Conservation (phyloP, 2,888 invertebrate species). For the Macrophya alboannulata region DNA sequence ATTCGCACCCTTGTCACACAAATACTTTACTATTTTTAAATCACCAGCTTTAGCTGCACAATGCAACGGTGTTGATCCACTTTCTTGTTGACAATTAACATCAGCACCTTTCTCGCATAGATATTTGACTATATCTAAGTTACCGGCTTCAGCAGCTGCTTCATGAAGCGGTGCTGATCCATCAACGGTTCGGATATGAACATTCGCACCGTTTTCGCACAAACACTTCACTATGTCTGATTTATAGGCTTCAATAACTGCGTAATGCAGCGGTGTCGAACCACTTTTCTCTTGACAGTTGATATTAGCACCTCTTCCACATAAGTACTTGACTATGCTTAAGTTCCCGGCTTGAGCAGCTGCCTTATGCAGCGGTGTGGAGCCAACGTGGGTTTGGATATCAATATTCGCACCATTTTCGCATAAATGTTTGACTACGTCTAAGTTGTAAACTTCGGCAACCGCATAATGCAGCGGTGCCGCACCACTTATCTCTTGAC, state of each 20-base stretch:
- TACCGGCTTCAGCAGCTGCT: background rate
- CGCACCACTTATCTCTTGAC: background rate
- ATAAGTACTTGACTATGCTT: constrained; percentile 85
- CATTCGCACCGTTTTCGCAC: background rate
- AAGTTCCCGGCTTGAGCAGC: constrained; percentile 82
- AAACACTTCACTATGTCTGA: constrained; percentile 81
- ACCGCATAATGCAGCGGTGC: constrained; percentile 83
- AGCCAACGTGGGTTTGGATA: background rate
- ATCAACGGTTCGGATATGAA: background rate
- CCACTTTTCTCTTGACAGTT: constrained; percentile 78
- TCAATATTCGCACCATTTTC: background rate
- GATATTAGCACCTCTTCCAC: constrained; percentile 87
- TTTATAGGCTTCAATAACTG: constrained; percentile 87
- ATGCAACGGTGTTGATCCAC: background rate
- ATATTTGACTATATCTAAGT: background rate
- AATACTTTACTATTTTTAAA: constrained; percentile 79
- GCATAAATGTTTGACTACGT: background rate
- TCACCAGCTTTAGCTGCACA: background rate
- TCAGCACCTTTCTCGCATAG: background rate
- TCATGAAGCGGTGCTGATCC: background rate
- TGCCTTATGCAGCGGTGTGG: background rate
- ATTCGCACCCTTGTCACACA: constrained; percentile 88
- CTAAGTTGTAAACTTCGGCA: background rate
- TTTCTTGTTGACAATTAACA: background rate
- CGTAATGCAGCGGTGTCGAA: constrained; percentile 87